These are phyloP conservation scores for Cassiopea xamachana DNA, from an alignment of 30 jellyfish, hydroid and myxozoan genomes.

Conservation along the genomic window DNA sequence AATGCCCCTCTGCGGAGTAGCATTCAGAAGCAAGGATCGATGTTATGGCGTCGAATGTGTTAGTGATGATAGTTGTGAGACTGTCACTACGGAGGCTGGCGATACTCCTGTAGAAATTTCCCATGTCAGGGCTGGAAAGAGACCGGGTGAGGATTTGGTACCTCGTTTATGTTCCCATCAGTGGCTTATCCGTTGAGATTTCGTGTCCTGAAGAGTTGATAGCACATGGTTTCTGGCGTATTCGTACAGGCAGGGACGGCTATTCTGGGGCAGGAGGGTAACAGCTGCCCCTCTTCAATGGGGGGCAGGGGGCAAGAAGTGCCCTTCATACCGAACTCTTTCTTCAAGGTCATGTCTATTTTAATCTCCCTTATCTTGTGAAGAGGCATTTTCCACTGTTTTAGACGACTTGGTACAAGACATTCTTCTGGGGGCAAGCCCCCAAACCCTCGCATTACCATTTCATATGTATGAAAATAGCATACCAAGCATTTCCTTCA, in stretches of 20 bases:
- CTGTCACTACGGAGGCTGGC: constrained; percentile 71
- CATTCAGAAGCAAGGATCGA: constrained; percentile 82
- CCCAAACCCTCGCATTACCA: no score
- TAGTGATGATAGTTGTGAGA: constrained; percentile 87
- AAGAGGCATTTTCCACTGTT: no score
- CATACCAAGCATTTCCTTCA: no score
- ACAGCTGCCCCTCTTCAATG: no score
- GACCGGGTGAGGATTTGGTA: constrained; percentile 80
- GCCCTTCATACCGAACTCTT: no score
- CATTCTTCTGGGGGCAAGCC: no score
- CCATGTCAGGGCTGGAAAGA: constrained; percentile 96
- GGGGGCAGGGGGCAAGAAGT: no score
- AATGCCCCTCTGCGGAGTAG: constrained; percentile 94
- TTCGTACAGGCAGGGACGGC: background rate
- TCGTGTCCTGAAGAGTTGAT: background rate
- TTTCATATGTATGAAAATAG: no score
- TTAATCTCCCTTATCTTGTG: no score
- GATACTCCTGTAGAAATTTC: constrained; percentile 82
- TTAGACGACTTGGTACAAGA: no score
- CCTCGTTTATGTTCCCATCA: constrained; percentile 41
- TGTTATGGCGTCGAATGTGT: constrained; percentile 96
- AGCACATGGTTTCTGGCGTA: background rate
- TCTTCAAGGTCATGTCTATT: no score
- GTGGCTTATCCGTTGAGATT: constrained; percentile 41
- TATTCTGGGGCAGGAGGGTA: no score